A percentile compares a stretch with the other conserved stretches of the same genome.
phyloP scores from a whole-genome alignment of 1,140 invertebrate species.

The Musca vetustissima region DNA sequence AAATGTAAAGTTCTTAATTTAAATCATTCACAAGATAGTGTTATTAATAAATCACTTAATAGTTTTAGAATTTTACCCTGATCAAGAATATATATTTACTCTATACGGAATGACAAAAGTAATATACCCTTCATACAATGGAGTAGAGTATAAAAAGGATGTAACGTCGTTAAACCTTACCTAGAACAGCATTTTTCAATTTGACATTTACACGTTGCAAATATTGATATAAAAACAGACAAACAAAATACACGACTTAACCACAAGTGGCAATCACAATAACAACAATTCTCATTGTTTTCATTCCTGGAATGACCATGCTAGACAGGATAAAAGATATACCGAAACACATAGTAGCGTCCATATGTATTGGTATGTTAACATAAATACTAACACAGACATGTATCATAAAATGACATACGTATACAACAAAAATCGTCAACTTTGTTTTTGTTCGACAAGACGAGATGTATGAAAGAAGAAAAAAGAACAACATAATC shows the following conservation, averaged over 20 bases:
- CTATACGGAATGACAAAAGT: too few species aligned
- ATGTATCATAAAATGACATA: background rate
- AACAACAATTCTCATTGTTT: background rate
- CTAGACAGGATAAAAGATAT: background rate
- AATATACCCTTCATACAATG: too few species aligned
- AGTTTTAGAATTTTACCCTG: too few species aligned
- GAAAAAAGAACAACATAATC: constrained; percentile 21
- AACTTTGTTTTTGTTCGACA: too few species aligned
- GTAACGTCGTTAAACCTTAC: background rate
- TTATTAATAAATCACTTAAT: too few species aligned
- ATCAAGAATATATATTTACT: too few species aligned
- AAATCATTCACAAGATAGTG: too few species aligned
- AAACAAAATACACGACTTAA: background rate
- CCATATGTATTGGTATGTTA: background rate
- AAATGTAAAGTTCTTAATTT: too few species aligned
- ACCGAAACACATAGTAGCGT: background rate
- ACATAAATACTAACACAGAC: background rate
- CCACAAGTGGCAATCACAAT: background rate
- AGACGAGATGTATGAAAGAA: background rate
- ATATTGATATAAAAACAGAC: constrained; percentile 1
- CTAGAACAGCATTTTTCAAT: constrained; percentile 19
- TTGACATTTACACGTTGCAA: constrained; percentile 11
- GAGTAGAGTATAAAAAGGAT: too few species aligned
- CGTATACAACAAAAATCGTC: background rate
- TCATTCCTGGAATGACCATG: background rate